These are phyloP conservation scores for Sminthurinus signatus DNA, from an alignment of 1,140 invertebrate species.

Conservation along the genomic window DNA sequence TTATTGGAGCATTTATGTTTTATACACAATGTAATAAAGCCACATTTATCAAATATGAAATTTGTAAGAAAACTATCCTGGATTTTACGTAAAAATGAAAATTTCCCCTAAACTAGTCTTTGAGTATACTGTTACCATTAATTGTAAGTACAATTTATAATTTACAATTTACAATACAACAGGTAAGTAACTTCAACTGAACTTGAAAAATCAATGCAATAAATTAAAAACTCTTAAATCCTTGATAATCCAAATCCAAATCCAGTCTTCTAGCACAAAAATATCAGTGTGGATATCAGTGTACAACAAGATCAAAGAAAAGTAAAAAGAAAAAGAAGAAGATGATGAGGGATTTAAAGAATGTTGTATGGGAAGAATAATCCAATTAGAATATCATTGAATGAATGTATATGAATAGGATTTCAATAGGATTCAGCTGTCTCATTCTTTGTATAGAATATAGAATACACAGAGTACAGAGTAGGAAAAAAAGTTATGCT, in stretches of 20 bases:
- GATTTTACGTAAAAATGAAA: too few species aligned
- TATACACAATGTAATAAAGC: too few species aligned
- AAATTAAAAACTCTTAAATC: neutral
- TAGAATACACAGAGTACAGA: too few species aligned
- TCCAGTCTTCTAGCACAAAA: neutral
- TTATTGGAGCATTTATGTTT: too few species aligned
- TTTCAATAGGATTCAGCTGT: constrained; percentile 34
- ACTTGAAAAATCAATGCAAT: neutral
- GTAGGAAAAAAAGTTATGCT: neutral
- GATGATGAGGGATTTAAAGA: neutral
- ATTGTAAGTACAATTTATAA: too few species aligned
- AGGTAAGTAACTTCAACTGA: neutral
- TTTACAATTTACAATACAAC: too few species aligned
- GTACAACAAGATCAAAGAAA: too few species aligned
- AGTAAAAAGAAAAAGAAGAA: neutral
- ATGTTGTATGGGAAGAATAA: constrained; percentile 14
- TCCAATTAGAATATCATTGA: constrained; percentile 29
- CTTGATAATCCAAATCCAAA: neutral
- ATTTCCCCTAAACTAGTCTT: too few species aligned
- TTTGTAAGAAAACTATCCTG: too few species aligned
- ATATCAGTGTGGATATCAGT: too few species aligned
- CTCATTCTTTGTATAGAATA: constrained; percentile 33
- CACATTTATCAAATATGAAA: too few species aligned
- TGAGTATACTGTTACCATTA: too few species aligned
- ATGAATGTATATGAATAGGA: constrained; percentile 11